Percentiles rank a stretch among this genome's conserved stretches.
phyloP scores from a whole-genome alignment of 2,888 invertebrate genomes.

The Ypsolopha scabrella region DNA sequence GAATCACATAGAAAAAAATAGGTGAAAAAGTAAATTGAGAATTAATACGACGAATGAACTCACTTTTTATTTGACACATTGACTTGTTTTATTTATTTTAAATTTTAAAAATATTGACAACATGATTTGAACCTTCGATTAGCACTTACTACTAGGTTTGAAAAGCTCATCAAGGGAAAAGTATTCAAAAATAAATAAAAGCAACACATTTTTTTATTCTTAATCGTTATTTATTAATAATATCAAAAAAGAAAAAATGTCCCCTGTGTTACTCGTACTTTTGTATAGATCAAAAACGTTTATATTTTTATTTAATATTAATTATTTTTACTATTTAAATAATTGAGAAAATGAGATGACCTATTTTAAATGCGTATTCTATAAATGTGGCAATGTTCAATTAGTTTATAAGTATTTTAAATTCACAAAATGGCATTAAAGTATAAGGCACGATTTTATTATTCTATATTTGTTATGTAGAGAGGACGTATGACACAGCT shows the following conservation, averaged over 20 bases:
- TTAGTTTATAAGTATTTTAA: constrained; percentile 44
- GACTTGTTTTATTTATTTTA: constrained; percentile 26
- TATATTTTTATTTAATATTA: not conserved
- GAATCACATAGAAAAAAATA: no score
- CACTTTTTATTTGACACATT: constrained; percentile 28
- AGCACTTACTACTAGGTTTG: constrained; percentile 44
- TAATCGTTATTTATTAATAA: not conserved
- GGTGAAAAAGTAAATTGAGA: no score
- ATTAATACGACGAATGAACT: no score
- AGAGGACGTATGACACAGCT: constrained; percentile 58
- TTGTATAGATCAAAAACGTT: not conserved
- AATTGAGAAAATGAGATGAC: not conserved
- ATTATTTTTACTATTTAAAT: not conserved
- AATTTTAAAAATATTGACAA: constrained; percentile 45
- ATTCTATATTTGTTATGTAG: constrained; percentile 38
- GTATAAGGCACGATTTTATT: constrained; percentile 66
- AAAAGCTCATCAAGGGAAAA: constrained; percentile 41
- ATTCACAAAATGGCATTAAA: constrained; percentile 62
- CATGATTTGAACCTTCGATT: constrained; percentile 59
- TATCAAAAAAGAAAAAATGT: not conserved
- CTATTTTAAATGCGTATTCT: constrained; percentile 22
- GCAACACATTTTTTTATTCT: not conserved
- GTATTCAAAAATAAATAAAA: constrained; percentile 11
- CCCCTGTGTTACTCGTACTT: not conserved
- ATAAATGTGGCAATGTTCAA: constrained; percentile 39